phyloP scores from a whole-genome alignment of 2,888 invertebrate genomes.

The Perizoma flavofasciatum region DNA sequence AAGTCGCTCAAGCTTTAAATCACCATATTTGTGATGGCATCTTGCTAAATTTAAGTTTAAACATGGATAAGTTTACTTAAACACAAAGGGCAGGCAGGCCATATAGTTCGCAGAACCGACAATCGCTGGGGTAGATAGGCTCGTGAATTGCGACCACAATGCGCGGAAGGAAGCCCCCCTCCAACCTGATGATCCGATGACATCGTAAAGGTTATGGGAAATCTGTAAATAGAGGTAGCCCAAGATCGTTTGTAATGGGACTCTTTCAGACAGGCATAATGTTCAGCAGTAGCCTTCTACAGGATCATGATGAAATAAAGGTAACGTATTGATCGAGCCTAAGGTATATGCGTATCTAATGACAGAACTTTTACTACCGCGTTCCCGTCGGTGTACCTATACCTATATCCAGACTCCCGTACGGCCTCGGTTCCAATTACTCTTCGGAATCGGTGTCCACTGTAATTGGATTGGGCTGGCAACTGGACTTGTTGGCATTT shows the following conservation, averaged over 20 bases:
- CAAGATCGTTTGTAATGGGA: too few species aligned
- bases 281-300: too few species aligned
- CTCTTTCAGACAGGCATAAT: not conserved
- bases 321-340: not conserved
- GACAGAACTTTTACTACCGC: constrained; percentile 45
- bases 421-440: constrained; percentile 78
- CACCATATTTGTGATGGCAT: constrained; percentile 49
- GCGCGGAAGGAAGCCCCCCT: too few species aligned
- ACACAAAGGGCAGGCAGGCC: too few species aligned
- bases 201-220: too few species aligned
- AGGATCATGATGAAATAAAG: not conserved
- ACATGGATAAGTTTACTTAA: not conserved
- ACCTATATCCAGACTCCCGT: constrained; percentile 63
- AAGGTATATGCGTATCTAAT: constrained; percentile 19
- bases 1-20: constrained; percentile 50
- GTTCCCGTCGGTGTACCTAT: constrained; percentile 52
- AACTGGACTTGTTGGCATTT: constrained; percentile 83
- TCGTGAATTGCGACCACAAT: too few species aligned
- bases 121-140: too few species aligned
- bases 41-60: constrained; percentile 29
- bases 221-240: too few species aligned
- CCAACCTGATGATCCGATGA: too few species aligned
- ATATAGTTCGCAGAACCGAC: too few species aligned
- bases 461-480: constrained; percentile 83
- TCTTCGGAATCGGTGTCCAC: constrained; percentile 81